These are phyloP conservation scores for Melikaiella ostensackeni DNA, from an alignment of 2,888 invertebrate species.

Conservation along the genomic window DNA sequence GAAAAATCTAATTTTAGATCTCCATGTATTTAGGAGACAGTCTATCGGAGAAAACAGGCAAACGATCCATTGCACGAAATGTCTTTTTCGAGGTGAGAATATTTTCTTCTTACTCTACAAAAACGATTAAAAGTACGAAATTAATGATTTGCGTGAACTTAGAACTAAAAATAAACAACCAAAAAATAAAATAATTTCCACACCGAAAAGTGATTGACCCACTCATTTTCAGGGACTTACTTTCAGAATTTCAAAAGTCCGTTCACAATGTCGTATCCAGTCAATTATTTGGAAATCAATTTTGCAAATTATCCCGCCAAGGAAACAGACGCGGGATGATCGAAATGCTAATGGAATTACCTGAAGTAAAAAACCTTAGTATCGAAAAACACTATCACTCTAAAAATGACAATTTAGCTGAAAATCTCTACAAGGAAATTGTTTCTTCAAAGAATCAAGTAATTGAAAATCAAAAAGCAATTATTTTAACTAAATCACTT, in stretches of 20 bases:
- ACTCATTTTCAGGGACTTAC: constrained; percentile 18
- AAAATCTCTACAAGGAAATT: constrained; percentile 53
- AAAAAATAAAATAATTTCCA: neutral
- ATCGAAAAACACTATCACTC: constrained; percentile 58
- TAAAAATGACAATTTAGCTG: constrained; percentile 63
- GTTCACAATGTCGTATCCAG: constrained; percentile 54
- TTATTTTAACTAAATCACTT: constrained; percentile 63
- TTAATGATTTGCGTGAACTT: neutral
- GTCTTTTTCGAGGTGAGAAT: constrained; percentile 35
- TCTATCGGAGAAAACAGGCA: constrained; percentile 37
- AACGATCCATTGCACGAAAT: constrained; percentile 14
- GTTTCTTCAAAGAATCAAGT: constrained; percentile 35
- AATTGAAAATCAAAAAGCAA: constrained; percentile 41
- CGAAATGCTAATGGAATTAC: constrained; percentile 59
- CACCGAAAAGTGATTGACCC: neutral
- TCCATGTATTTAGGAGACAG: constrained; percentile 35
- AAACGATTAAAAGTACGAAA: neutral
- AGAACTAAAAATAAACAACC: neutral
- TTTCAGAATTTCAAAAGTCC: constrained; percentile 55
- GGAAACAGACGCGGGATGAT: constrained; percentile 66
- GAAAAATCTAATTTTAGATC: constrained; percentile 47
- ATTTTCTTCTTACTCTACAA: neutral
- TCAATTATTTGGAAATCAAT: constrained; percentile 52
- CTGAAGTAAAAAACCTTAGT: constrained; percentile 54
- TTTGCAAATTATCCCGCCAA: constrained; percentile 54